phyloP scores from a whole-genome alignment of 1,140 invertebrate species.

The Aphelinus atriplicis region DNA sequence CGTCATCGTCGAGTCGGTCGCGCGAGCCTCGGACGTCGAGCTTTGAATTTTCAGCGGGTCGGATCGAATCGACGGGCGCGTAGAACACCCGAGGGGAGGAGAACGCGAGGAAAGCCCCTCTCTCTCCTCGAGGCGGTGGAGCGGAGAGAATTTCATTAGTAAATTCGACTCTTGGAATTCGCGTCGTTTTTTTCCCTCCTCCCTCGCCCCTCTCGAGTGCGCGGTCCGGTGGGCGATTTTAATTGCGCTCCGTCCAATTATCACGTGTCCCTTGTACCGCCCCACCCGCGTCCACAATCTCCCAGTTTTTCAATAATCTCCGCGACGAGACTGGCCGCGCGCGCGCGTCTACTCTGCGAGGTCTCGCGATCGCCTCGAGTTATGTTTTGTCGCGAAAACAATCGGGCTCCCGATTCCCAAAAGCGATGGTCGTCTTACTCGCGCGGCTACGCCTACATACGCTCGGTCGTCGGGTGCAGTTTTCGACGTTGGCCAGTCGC shows the following conservation, averaged over 20 bases:
- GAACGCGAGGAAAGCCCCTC: not conserved
- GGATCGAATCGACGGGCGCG: not conserved
- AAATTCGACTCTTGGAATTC: not conserved
- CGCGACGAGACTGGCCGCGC: not conserved
- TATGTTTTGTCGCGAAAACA: not conserved
- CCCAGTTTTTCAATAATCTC: not conserved
- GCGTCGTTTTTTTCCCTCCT: not conserved
- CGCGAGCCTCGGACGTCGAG: not conserved
- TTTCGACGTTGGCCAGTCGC: too few relatives aligned
- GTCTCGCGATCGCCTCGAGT: not conserved
- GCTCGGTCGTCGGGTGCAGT: too few relatives aligned
- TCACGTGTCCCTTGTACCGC: not conserved
- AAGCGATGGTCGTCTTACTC: too few relatives aligned
- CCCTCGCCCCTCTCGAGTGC: not conserved
- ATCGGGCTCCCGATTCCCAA: too few relatives aligned
- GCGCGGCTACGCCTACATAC: too few relatives aligned
- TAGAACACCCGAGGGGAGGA: too few relatives aligned
- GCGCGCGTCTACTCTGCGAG: conserved; percentile 5
- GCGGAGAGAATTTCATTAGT: not conserved
- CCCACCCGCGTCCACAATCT: not conserved
- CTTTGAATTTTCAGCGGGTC: not conserved
- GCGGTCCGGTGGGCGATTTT: not conserved
- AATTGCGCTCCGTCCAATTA: not conserved
- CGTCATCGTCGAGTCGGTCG: too few relatives aligned
- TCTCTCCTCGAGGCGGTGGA: not conserved